Conservation (phyloP, 1,140 invertebrate genomes). For the Agrypnia vestita region DNA sequence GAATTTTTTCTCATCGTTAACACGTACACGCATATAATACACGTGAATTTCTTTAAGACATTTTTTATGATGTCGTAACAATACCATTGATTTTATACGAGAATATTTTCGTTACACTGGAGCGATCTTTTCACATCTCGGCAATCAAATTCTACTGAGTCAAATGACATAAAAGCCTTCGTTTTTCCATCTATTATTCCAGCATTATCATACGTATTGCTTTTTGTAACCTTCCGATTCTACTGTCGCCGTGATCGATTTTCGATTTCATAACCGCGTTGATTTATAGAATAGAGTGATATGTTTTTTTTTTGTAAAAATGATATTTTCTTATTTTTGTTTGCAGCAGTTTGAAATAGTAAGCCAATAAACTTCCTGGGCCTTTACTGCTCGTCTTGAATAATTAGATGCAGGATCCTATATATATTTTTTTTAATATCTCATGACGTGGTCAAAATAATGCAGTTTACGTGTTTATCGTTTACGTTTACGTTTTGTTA, state of each 20-base stretch:
- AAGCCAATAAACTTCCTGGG: too few species aligned
- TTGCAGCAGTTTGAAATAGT: too few species aligned
- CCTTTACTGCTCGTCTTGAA: too few species aligned
- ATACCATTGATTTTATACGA: not conserved
- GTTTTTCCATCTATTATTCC: not conserved
- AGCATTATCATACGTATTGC: constrained; percentile 17
- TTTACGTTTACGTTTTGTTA: too few species aligned
- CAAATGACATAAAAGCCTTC: constrained; percentile 1
- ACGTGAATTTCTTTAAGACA: not conserved
- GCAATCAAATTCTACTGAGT: constrained; percentile 3
- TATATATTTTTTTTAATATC: too few species aligned
- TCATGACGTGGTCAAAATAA: too few species aligned
- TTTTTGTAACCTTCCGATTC: not conserved
- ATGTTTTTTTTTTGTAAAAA: too few species aligned
- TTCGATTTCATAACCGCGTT: not conserved
- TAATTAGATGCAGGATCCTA: too few species aligned
- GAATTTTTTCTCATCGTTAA: too few species aligned
- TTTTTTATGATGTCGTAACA: not conserved
- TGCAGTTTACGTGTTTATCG: too few species aligned
- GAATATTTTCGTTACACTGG: not conserved
- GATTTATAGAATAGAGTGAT: not conserved
- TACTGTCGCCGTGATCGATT: constrained; percentile 2
- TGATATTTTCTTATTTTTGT: too few species aligned
- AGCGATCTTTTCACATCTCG: not conserved
- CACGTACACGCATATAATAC: too few species aligned